phyloP scores from a whole-genome alignment of 2,888 invertebrate genomes.

The Trissolcus japonicus region DNA sequence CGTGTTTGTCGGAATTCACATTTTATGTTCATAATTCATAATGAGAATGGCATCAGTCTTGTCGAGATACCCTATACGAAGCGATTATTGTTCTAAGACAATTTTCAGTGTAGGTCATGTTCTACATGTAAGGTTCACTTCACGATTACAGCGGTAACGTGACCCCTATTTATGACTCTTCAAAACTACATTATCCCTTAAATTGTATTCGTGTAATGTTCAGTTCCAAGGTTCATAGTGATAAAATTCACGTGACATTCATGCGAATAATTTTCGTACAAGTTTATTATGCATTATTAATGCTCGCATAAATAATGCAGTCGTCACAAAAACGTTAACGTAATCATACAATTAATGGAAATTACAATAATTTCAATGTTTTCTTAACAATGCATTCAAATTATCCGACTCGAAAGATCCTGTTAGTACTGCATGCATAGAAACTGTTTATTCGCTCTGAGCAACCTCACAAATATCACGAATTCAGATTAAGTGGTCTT shows the following conservation, averaged over 20 bases:
- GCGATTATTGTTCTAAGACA: constrained; percentile 29
- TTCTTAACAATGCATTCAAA: too few relatives aligned
- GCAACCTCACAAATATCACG: too few relatives aligned
- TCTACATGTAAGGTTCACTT: constrained; percentile 34
- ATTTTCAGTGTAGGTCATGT: constrained; percentile 25
- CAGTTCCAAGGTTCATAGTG: neutral
- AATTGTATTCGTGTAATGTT: constrained; percentile 26
- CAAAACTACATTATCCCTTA: constrained; percentile 29
- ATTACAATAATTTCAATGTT: too few relatives aligned
- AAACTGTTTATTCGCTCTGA: too few relatives aligned
- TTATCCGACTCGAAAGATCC: too few relatives aligned
- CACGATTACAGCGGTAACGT: constrained; percentile 22
- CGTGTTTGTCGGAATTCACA: neutral
- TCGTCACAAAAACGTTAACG: too few relatives aligned
- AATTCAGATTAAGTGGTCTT: too few relatives aligned
- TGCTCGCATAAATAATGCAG: too few relatives aligned
- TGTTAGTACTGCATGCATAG: too few relatives aligned
- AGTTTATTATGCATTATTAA: too few relatives aligned
- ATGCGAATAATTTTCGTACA: constrained; percentile 2
- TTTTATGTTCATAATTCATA: neutral
- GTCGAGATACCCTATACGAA: constrained; percentile 2
- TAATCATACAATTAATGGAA: too few relatives aligned
- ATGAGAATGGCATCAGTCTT: neutral
- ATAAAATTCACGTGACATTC: constrained; percentile 15
- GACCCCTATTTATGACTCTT: constrained; percentile 36